Percentiles rank a stretch among this genome's conserved stretches.
phyloP scores from a whole-genome alignment of 2,797 vertebrate genomes.

The Leucoraja ocellata region DNA sequence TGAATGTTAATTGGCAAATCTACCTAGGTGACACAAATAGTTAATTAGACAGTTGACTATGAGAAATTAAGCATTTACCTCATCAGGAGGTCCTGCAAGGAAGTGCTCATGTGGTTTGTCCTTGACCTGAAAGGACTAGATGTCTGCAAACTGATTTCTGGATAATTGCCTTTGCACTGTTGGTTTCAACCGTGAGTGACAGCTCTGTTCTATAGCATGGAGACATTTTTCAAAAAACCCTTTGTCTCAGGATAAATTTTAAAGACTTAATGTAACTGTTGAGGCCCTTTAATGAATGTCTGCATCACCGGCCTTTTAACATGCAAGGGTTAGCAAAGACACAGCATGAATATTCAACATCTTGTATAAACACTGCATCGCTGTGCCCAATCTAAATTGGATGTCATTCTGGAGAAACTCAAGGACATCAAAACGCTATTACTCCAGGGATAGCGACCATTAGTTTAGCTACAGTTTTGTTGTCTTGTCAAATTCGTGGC shows the following conservation, averaged over 20 bases:
- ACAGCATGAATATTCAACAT: slow-evolving; percentile 2
- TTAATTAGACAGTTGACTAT: slow-evolving; percentile 12
- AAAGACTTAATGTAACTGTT: slow-evolving; percentile 8
- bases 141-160: slow-evolving; percentile 1
- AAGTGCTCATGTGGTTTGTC: not conserved
- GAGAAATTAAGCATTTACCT: not conserved
- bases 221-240: not conserved
- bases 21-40: not conserved
- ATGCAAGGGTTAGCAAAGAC: slow-evolving; percentile 12
- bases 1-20: not conserved
- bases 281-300: not conserved
- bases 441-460: not conserved
- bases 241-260: slow-evolving; percentile 1
- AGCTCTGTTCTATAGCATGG: not conserved
- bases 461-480: not conserved
- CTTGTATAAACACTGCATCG: not conserved
- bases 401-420: slow-evolving; percentile 6
- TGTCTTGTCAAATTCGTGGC: not conserved
- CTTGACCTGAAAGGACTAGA: not conserved
- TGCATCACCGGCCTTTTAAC: not conserved
- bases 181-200: slow-evolving; percentile 11
- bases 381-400: not conserved
- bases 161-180: not conserved
- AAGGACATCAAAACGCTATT: not conserved
- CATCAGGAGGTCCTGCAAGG: not conserved